Conservation (phyloP, 2,113 vertebrate species). For the Hirundichthys speculiger region DNA sequence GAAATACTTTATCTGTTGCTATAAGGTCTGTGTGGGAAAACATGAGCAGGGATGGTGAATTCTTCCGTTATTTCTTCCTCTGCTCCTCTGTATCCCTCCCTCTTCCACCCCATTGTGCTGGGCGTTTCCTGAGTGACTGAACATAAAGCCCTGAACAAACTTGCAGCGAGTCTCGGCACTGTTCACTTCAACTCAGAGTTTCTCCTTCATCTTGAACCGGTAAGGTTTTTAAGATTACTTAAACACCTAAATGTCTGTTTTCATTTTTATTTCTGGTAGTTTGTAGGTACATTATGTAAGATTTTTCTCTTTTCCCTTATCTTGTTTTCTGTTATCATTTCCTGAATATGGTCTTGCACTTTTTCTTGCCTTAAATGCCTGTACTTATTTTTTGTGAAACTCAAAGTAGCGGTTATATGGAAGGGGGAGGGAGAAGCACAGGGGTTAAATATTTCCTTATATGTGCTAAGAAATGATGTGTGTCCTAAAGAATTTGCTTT, state of each 20-base stretch:
- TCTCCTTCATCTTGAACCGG: slow-evolving; percentile 7
- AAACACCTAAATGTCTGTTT: background rate
- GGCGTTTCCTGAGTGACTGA: slow-evolving; percentile 53
- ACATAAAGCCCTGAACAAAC: slow-evolving; percentile 40
- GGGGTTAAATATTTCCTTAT: slow-evolving; percentile 19
- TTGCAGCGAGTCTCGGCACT: background rate
- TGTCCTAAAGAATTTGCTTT: slow-evolving; percentile 47
- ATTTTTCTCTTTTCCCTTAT: background rate
- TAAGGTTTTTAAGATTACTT: slow-evolving; percentile 21
- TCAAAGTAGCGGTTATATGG: background rate
- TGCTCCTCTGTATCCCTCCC: slow-evolving; percentile 10
- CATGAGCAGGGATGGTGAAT: background rate
- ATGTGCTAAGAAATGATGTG: slow-evolving; percentile 20
- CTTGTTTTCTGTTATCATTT: background rate
- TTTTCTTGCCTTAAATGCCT: background rate
- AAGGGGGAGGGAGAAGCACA: background rate
- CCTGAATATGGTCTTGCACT: background rate
- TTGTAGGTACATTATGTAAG: background rate
- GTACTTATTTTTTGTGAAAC: background rate
- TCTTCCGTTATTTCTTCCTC: background rate
- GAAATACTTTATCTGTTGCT: background rate
- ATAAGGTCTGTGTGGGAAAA: background rate
- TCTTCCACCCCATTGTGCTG: slow-evolving; percentile 27
- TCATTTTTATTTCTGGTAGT: background rate
- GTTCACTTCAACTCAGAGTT: background rate